These are phyloP conservation scores for Aleadryas rufinucha DNA, from an alignment of 2,113 vertebrate genomes.

Conservation along the genomic window DNA sequence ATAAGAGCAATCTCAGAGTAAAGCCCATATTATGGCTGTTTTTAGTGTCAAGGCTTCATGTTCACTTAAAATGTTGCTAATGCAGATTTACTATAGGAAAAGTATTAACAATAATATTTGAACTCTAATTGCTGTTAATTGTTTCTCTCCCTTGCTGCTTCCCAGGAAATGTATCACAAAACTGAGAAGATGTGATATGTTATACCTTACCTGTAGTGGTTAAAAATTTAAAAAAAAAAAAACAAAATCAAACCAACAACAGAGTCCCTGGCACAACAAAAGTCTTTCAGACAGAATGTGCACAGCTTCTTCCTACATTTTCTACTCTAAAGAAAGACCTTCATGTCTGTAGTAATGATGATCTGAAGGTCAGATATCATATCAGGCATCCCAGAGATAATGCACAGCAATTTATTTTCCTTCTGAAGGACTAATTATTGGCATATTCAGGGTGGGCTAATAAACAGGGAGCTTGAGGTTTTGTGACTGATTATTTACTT, in stretches of 20 bases:
- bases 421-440: slow-evolving; percentile 67
- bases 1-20: neutral
- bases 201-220: neutral
- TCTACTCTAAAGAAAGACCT: slow-evolving; percentile 26
- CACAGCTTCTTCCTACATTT: neutral
- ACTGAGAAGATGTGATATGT: neutral
- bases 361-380: slow-evolving; percentile 64
- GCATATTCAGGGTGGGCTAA: slow-evolving; percentile 28
- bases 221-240: neutral
- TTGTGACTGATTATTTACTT: slow-evolving; percentile 36
- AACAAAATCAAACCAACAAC: neutral
- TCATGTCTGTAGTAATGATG: slow-evolving; percentile 52
- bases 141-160: neutral
- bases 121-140: neutral
- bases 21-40: neutral
- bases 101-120: neutral
- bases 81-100: neutral
- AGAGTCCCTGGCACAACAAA: neutral
- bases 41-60: neutral
- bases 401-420: slow-evolving; percentile 60
- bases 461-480: slow-evolving; percentile 15
- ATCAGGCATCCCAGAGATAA: slow-evolving; percentile 53
- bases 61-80: neutral
- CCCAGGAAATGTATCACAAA: neutral
- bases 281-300: neutral